phyloP scores from a whole-genome alignment of 2,888 invertebrate species.

The Pollenia griseotomentosa region DNA sequence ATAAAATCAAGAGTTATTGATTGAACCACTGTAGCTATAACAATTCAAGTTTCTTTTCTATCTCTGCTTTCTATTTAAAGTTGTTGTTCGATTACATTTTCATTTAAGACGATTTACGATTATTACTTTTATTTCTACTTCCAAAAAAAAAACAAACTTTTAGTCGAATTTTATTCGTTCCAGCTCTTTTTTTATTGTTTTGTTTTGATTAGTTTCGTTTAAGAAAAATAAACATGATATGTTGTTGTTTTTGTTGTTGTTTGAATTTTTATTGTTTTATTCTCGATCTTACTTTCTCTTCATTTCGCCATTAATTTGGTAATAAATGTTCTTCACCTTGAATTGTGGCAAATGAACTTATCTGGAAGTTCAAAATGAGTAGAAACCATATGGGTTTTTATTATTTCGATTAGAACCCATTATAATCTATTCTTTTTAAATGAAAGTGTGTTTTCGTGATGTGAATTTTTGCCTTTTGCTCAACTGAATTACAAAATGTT shows the following conservation, averaged over 20 bases:
- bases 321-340: conserved; percentile 57
- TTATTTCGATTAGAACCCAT: conserved; percentile 26
- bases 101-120: conserved; percentile 54
- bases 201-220: conserved; percentile 52
- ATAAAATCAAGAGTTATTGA: too few species aligned
- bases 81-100: conserved; percentile 32
- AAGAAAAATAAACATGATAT: conserved; percentile 14
- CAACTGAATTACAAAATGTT: conserved; percentile 42
- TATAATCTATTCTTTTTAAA: conserved; percentile 34
- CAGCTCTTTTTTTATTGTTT: conserved; percentile 31
- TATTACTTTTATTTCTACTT: conserved; percentile 33
- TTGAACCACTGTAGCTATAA: not conserved
- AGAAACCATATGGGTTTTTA: conserved; percentile 48
- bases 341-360: conserved; percentile 1
- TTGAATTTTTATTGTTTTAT: not conserved
- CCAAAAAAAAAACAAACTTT: conserved; percentile 8
- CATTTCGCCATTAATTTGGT: conserved; percentile 30
- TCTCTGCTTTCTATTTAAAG: not conserved
- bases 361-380: not conserved
- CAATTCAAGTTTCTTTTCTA: not conserved
- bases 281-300: not conserved
- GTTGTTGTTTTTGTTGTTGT: not conserved
- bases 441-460: conserved; percentile 31
- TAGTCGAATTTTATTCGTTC: not conserved
- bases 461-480: conserved; percentile 15